Conservation (phyloP, 2,113 vertebrate species). For the Lepidothrix coronata region DNA sequence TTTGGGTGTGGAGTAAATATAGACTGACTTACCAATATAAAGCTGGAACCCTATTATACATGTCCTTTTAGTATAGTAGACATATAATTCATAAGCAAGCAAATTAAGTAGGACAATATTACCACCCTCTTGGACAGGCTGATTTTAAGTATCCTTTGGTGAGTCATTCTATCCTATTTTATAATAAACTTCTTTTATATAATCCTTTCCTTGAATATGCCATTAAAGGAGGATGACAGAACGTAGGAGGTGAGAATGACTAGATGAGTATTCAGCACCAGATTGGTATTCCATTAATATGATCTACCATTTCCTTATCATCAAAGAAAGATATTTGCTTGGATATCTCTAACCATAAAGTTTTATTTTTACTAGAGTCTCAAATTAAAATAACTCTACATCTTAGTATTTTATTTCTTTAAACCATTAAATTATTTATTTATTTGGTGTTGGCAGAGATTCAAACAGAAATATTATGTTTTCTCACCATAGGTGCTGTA, state of each 20-base stretch:
- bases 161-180: slow-evolving; percentile 67
- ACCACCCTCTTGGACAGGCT: slow-evolving; percentile 26
- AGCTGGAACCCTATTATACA: not conserved
- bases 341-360: not conserved
- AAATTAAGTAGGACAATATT: slow-evolving; percentile 56
- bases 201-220: slow-evolving; percentile 47
- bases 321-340: slow-evolving; percentile 3
- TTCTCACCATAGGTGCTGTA: not conserved
- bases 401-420: not conserved
- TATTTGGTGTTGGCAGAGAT: not conserved
- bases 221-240: slow-evolving; percentile 55
- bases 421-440: not conserved
- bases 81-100: slow-evolving; percentile 36
- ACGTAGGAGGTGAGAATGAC: slow-evolving; percentile 50
- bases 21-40: not conserved
- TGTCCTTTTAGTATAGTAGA: slow-evolving; percentile 13
- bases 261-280: slow-evolving; percentile 36
- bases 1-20: slow-evolving; percentile 23
- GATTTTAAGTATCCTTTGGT: slow-evolving; percentile 48
- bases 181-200: slow-evolving; percentile 59
- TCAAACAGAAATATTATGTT: not conserved
- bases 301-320: slow-evolving; percentile 8
- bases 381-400: not conserved
- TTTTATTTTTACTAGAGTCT: not conserved
- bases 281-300: slow-evolving; percentile 42